Evolutionary conservation across 1,140 invertebrate species (phyloP).

Genomic region (Chelonus insularis): DNA sequence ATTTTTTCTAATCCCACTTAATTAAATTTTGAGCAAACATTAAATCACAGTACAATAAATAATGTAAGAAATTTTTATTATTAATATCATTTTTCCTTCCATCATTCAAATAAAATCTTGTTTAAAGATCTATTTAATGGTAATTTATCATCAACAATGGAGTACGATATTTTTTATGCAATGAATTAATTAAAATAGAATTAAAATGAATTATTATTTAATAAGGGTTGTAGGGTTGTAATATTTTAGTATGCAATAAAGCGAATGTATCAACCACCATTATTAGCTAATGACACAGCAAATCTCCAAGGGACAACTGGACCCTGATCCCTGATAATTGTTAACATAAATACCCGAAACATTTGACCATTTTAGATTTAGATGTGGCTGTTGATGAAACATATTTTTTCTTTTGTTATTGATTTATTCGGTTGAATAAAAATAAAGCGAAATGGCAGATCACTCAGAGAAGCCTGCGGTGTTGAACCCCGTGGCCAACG

Average conservation of each 20-base stretch:
- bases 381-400: not conserved
- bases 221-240: not conserved
- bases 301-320: not conserved
- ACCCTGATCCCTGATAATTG: not conserved
- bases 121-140: too few relatives aligned
- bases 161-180: too few relatives aligned
- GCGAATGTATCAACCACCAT: slow-evolving; percentile 9
- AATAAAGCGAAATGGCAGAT: not conserved
- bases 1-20: too few relatives aligned
- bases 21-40: too few relatives aligned
- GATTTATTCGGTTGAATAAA: not conserved
- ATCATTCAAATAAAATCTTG: too few relatives aligned
- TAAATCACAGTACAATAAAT: too few relatives aligned
- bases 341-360: not conserved
- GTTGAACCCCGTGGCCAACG: too few relatives aligned
- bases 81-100: too few relatives aligned
- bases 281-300: slow-evolving; percentile 15
- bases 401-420: not conserved
- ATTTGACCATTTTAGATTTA: not conserved
- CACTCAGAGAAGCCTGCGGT: not conserved
- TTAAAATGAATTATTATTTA: too few relatives aligned
- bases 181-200: too few relatives aligned
- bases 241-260: slow-evolving; percentile 8
- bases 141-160: too few relatives aligned
- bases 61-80: too few relatives aligned